phyloP scores from a whole-genome alignment of 2,113 vertebrate species.

The Aphyosemion australe region DNA sequence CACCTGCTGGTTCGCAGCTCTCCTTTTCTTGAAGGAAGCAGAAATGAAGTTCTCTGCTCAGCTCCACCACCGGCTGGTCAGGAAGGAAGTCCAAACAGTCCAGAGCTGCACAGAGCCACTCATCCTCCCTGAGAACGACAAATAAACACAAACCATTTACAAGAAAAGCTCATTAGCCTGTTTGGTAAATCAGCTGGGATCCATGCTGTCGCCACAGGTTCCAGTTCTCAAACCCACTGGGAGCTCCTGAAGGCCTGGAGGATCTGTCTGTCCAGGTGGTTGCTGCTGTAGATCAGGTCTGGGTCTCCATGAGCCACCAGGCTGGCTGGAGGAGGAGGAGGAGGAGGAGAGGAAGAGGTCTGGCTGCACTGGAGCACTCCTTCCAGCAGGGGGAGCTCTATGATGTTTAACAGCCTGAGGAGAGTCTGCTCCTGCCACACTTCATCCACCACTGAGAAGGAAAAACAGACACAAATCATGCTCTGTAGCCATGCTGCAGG shows the following conservation, averaged over 20 bases:
- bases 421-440: slow-evolving; percentile 95
- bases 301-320: slow-evolving; percentile 53
- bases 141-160: too few relatives aligned
- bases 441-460: slow-evolving; percentile 83
- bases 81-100: slow-evolving; percentile 93
- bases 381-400: slow-evolving; percentile 92
- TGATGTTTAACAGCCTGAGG: slow-evolving; percentile 86
- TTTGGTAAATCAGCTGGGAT: too few relatives aligned
- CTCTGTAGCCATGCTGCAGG: too few relatives aligned
- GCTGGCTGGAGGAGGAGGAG: slow-evolving; percentile 35
- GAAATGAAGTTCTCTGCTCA: slow-evolving; percentile 87
- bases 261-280: slow-evolving; percentile 89
- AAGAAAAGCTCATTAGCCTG: too few relatives aligned
- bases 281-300: slow-evolving; percentile 82
- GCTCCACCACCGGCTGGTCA: slow-evolving; percentile 87
- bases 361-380: slow-evolving; percentile 82
- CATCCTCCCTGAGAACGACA: slow-evolving; percentile 79
- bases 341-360: slow-evolving; percentile 27
- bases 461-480: background rate
- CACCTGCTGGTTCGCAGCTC: slow-evolving; percentile 6
- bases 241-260: slow-evolving; percentile 91
- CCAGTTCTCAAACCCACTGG: slow-evolving; percentile 79
- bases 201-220: too few relatives aligned
- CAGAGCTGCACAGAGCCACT: slow-evolving; percentile 89
- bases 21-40: slow-evolving; percentile 73